Base-by-base conservation (phyloP, 1,140 invertebrate species). In the Pseudachorutes palmiensis region DNA sequence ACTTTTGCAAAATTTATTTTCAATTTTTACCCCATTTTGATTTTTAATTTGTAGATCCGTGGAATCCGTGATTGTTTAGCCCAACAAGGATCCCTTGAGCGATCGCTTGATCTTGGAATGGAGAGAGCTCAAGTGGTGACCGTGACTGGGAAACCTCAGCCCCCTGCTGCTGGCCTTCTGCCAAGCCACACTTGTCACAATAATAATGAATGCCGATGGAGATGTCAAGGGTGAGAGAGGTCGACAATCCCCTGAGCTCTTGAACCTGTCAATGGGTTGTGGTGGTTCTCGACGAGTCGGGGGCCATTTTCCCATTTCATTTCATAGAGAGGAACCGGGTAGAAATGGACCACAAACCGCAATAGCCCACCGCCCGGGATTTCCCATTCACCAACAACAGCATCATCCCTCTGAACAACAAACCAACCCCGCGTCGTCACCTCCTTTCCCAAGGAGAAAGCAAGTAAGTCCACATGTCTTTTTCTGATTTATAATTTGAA, bases 231-330 rank as follows among this genome's bases (percentile, higher is more conserved):
- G n/a, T n/a, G n/a, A 45, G 19, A 30, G 59, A 19, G 32, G 26
- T 36, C 5, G 32, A 19, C 12, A 32, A 49, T 71, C 70, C 48
- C 70, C 70, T 12, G 66, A 68, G 59, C 64, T 68, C 24, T 63
- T 71, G 48, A 71, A 71, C 62, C 51, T 71, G 66, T 71, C 70
- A 36, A 71, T 71, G 62, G 29, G 61, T 19, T n/a, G 28, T n/a
- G n/a, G 5, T 41, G 66, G 65, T 30, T 60, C 48, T 41, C 29
- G 41, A 24, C 22, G 31, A 26, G 28, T 29, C 31, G 28, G 22
- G 36, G 3, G 16, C 14, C 36, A 55, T 19, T 22, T 33, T 14
- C 45, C 61, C 41, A 48, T 30, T 26, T 28, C 58, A 45, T 19
- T 57, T 57, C 51, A 57, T 57, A 5, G 14, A n/a, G 24, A 30